These are phyloP conservation scores for Ophioninae sp. DNA, from an alignment of 2,888 invertebrate genomes.

Conservation along the genomic window DNA sequence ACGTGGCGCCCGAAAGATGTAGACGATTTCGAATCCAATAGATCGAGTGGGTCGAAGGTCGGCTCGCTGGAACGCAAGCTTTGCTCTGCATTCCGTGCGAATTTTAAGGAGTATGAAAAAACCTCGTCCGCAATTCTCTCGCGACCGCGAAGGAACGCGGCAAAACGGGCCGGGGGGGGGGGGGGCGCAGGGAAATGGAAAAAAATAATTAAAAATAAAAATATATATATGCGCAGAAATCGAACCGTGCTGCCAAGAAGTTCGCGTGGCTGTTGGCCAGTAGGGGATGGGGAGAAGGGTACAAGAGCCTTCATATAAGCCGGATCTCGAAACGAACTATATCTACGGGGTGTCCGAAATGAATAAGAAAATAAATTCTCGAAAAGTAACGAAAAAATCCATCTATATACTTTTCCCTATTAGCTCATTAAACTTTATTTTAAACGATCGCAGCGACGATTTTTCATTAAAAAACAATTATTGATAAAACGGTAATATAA, in stretches of 20 bases:
- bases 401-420: not conserved
- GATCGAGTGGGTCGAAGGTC: constrained; percentile 28
- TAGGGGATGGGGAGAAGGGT: not conserved
- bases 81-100: constrained; percentile 36
- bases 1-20: not conserved
- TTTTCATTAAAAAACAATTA: not conserved
- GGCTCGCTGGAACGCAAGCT: constrained; percentile 31
- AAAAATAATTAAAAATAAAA: constrained; percentile 42
- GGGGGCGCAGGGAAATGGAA: constrained; percentile 41
- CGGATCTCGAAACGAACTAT: not conserved
- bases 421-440: not conserved
- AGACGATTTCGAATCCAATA: not conserved
- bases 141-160: constrained; percentile 19
- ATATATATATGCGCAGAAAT: constrained; percentile 26
- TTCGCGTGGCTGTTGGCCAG: constrained; percentile 56
- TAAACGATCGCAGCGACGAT: not conserved
- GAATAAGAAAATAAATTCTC: not conserved
- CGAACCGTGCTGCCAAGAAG: constrained; percentile 52
- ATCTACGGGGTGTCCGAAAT: not conserved
- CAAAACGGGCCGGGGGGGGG: constrained; percentile 28
- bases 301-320: constrained; percentile 8
- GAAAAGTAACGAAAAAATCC: not conserved
- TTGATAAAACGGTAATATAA: not conserved
- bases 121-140: constrained; percentile 16
- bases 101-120: constrained; percentile 9